A percentile compares a stretch with the other conserved stretches of the same genome.
Evolutionary conservation across 2,113 vertebrate genomes (phyloP).

Genomic region (Melanotaenia duboulayi): DNA sequence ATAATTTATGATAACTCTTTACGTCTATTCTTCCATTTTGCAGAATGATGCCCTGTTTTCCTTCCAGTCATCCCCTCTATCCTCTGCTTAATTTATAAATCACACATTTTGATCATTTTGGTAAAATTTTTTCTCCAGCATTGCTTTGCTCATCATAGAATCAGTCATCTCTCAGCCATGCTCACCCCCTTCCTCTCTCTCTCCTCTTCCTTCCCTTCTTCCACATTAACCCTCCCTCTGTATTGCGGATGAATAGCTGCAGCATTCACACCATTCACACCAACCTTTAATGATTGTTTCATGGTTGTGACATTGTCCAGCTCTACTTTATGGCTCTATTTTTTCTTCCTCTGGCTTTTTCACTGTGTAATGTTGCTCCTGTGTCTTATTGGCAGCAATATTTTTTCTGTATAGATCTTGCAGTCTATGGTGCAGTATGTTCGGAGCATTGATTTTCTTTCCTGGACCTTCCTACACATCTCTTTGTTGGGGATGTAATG

Average conservation of each 20-base stretch:
- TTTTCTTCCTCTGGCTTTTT: constrained; percentile 35
- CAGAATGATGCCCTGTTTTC: too few species aligned
- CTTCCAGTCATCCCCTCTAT: too few species aligned
- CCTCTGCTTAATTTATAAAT: too few species aligned
- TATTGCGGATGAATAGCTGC: constrained; percentile 22
- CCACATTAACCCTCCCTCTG: neutral
- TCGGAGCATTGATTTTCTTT: constrained; percentile 63
- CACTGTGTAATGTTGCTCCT: constrained; percentile 22
- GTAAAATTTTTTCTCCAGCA: too few species aligned
- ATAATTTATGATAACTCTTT: too few species aligned
- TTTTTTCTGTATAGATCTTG: constrained; percentile 61
- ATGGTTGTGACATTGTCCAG: constrained; percentile 44
- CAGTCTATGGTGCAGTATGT: constrained; percentile 19
- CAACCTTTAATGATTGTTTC: constrained; percentile 56
- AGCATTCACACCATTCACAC: neutral
- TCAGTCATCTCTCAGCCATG: too few species aligned
- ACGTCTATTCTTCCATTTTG: too few species aligned
- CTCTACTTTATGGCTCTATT: constrained; percentile 50
- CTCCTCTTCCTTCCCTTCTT: neutral
- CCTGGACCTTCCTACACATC: constrained; percentile 40
- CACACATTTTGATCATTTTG: too few species aligned
- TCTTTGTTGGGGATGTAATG: constrained; percentile 51
- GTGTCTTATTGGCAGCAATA: constrained; percentile 55
- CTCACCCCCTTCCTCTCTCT: neutral
- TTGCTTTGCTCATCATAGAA: too few species aligned